phyloP scores from a whole-genome alignment of 2,113 vertebrate genomes.

The Vanacampus margaritifer region DNA sequence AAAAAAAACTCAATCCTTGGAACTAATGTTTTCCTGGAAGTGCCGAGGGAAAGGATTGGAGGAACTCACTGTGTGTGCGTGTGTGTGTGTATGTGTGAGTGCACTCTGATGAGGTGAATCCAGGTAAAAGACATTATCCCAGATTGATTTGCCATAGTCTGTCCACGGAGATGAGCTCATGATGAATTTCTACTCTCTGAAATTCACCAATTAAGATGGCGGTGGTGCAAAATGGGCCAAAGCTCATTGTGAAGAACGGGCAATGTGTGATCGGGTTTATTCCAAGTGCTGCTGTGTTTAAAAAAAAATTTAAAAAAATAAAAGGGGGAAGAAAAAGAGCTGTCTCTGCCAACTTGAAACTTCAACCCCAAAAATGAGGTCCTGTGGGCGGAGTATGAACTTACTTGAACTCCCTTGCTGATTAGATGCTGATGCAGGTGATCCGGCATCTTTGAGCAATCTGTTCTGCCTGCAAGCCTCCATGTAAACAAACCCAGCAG shows the following conservation, averaged over 20 bases:
- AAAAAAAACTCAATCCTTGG: not conserved
- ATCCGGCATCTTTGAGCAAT: conserved; percentile 24
- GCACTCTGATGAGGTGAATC: conserved; percentile 22
- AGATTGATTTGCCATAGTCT: conserved; percentile 13
- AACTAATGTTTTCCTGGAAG: conserved; percentile 3
- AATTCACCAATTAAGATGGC: conserved; percentile 8
- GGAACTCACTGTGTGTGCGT: not conserved
- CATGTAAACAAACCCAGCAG: conserved; percentile 26
- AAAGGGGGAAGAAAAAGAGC: too few relatives aligned
- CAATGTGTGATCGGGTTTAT: not conserved
- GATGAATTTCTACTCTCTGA: conserved; percentile 12
- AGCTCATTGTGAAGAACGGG: not conserved
- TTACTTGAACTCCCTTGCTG: not conserved
- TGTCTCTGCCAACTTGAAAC: not conserved
- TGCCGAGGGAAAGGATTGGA: not conserved
- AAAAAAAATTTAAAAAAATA: not conserved
- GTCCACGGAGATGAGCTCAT: conserved; percentile 7
- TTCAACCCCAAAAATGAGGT: not conserved
- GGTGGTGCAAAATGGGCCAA: conserved; percentile 7
- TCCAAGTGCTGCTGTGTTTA: not conserved
- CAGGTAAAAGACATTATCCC: conserved; percentile 23
- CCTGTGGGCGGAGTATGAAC: not conserved
- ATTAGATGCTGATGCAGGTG: conserved; percentile 20
- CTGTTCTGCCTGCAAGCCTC: conserved; percentile 16
- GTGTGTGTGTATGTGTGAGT: not conserved